These are phyloP conservation scores for Leptopterna dolabrata DNA, from an alignment of 2,888 invertebrate species.

Conservation along the genomic window DNA sequence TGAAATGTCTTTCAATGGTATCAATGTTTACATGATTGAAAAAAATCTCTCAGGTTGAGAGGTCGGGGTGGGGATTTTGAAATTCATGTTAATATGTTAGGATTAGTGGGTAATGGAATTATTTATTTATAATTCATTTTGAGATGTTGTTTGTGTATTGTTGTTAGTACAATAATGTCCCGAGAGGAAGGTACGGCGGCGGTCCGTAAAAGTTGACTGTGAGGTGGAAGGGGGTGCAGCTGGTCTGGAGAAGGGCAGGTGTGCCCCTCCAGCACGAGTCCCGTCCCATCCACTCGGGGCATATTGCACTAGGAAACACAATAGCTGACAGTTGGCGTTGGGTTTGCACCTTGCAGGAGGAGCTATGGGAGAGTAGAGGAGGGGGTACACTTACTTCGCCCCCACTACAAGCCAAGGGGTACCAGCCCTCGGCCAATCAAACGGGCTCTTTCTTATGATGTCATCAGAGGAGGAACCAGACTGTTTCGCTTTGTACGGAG, in stretches of 20 bases:
- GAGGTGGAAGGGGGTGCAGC: conserved; percentile 38
- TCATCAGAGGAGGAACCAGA: conserved; percentile 97
- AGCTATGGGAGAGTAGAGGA: conserved; percentile 63
- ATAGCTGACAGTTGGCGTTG: conserved; percentile 63
- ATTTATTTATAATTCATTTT: conserved; percentile 1
- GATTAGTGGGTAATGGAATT: neutral
- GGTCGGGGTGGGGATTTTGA: neutral
- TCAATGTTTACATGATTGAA: neutral
- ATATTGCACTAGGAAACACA: conserved; percentile 58
- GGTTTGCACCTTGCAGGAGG: conserved; percentile 63
- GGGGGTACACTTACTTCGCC: conserved; percentile 60
- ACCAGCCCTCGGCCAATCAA: conserved; percentile 79
- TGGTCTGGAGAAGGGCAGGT: conserved; percentile 53
- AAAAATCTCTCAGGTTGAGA: neutral
- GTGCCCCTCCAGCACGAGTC: conserved; percentile 51
- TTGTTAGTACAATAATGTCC: conserved; percentile 17
- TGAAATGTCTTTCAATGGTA: neutral
- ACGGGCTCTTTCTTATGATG: conserved; percentile 89
- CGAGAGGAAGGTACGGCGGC: conserved; percentile 25
- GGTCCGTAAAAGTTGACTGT: neutral
- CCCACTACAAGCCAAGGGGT: conserved; percentile 61
- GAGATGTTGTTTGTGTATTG: conserved; percentile 26
- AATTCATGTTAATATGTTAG: neutral
- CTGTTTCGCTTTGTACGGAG: conserved; percentile 93
- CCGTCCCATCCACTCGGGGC: conserved; percentile 47